Conservation (phyloP, 2,888 invertebrate genomes). For the Drosophila nr. fundita region DNA sequence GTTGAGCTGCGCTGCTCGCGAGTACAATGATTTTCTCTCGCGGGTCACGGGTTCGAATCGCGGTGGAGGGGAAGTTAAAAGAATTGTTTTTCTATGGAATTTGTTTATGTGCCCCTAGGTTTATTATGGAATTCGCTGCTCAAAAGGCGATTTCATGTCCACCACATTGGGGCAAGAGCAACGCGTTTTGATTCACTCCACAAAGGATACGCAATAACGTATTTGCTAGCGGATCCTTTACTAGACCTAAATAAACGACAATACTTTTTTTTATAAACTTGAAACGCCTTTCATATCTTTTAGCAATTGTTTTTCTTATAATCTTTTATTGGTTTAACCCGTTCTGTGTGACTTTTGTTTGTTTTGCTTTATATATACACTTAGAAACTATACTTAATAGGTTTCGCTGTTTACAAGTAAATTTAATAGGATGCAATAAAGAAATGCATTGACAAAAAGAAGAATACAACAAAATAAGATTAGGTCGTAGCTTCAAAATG, state of each 20-base stretch:
- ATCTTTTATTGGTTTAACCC: conserved; percentile 22
- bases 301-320: conserved; percentile 16
- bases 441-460: conserved; percentile 67
- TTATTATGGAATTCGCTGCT: conserved; percentile 11
- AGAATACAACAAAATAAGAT: conserved; percentile 46
- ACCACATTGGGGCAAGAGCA: conserved; percentile 1
- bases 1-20: conserved; percentile 10
- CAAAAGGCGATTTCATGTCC: conserved; percentile 10
- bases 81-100: not conserved
- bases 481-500: conserved; percentile 21
- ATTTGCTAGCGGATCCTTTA: conserved; percentile 1
- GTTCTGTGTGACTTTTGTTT: conserved; percentile 13
- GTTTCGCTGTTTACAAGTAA: conserved; percentile 49
- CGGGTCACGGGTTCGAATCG: not conserved
- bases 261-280: not conserved
- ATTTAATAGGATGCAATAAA: conserved; percentile 53
- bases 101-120: not conserved
- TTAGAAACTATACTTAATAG: conserved; percentile 53
- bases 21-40: not conserved
- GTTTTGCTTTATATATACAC: conserved; percentile 55
- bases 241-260: conserved; percentile 7
- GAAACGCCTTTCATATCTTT: not conserved
- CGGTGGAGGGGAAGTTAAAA: not conserved
- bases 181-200: not conserved
- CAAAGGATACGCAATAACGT: not conserved